phyloP scores from a whole-genome alignment of 2,888 invertebrate species.

The Coenonympha arcania region DNA sequence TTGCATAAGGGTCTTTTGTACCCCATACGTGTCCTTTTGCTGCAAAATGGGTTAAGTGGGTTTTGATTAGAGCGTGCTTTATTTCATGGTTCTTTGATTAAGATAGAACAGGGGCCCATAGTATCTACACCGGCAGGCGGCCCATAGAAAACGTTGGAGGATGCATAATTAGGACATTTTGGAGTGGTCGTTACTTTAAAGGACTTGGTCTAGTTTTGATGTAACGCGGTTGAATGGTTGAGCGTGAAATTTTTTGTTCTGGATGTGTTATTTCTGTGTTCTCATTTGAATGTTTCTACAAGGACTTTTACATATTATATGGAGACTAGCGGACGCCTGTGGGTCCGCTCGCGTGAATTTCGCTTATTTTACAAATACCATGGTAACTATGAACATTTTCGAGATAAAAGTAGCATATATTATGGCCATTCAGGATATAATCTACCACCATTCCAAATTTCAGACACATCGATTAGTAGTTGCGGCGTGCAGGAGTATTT shows the following conservation, averaged over 20 bases:
- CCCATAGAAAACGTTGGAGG: conserved; percentile 1
- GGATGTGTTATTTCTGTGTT: background rate
- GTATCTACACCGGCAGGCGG: no score
- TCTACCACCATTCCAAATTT: no score
- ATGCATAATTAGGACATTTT: conserved; percentile 9
- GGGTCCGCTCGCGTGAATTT: no score
- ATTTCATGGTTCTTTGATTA: conserved; percentile 21
- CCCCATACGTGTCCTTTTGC: conserved; percentile 15
- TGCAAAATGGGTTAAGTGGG: conserved; percentile 30
- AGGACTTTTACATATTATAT: no score
- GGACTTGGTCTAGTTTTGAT: conserved; percentile 2
- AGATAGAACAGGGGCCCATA: conserved; percentile 9
- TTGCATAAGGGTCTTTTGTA: background rate
- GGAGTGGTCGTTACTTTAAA: background rate
- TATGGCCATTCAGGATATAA: no score
- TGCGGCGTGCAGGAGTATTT: no score
- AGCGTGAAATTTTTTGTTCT: background rate
- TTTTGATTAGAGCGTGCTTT: conserved; percentile 24
- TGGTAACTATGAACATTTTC: no score
- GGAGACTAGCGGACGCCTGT: no score
- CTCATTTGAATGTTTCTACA: background rate
- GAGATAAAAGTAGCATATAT: no score
- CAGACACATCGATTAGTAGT: no score
- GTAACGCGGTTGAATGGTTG: conserved; percentile 2
- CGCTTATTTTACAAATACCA: no score